Evolutionary conservation across 2,797 vertebrate species (phyloP), one percentile per base, ranked within the genome.

Genomic region (Ispidina picta): DNA sequence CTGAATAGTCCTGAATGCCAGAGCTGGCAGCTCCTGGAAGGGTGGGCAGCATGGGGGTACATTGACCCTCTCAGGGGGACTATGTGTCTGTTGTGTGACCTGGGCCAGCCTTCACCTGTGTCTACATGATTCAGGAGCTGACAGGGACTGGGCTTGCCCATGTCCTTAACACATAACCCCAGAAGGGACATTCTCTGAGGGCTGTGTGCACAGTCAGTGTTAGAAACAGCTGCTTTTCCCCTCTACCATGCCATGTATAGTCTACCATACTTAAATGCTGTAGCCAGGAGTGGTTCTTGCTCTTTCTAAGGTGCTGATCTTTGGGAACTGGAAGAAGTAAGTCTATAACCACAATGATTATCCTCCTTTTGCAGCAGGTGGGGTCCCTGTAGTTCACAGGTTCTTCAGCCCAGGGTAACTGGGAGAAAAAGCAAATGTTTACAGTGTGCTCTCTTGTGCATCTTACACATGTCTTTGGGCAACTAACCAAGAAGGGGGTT

Each of bases 41-140:
- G 26, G 9, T 8, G 22, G 12, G 35, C 25, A 8, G 29, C 0
- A 12, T 43, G 17, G 33, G 26, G 63, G 25, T 29, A 12, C 5
- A 0, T 0, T 7, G 52, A 17, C 51, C 20, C 19, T 52, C 3
- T 0, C 2, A 0, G 2, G 46, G 44, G 28, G 29, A 20, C 15
- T 15, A 3, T 20, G 15, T 49, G 29, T 28, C 41, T 65, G 9
- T 31, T 63, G n/a, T 44, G 48, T 74, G 63, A 26, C 15, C 19
- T 22, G 60, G 41, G n/a, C 11, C 64, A 73, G 21, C 64, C 17
- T 59, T 68, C 8, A 9, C 28, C 29, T 23, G 1, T 43, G 15
- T 62, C 28, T n/a, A 21, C 1, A 0, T 39, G 64, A 29, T 39
- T 43, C n/a, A 22, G 46, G 26, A 43, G 46, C 49, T 48, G 6